Conservation (phyloP, 2,888 invertebrate genomes). For the Tetheella fluctuosa region DNA sequence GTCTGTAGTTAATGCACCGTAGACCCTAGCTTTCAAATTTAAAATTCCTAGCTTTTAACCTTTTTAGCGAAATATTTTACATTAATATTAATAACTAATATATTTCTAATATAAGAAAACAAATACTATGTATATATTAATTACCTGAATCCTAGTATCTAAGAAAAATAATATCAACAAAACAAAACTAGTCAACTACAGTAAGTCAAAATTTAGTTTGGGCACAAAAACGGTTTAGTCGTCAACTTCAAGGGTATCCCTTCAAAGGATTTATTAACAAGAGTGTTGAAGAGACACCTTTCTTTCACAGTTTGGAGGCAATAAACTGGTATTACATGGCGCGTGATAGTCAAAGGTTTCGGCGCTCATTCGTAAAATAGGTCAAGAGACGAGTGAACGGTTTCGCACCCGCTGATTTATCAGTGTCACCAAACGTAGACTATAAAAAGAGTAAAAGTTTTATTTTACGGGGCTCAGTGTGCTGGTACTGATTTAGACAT, state of each 20-base stretch:
- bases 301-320: conserved; percentile 24
- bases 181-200: background rate
- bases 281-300: conserved; percentile 18
- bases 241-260: background rate
- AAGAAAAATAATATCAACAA: no score
- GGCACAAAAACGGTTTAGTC: background rate
- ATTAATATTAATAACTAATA: background rate
- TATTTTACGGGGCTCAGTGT: background rate
- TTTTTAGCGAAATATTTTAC: background rate
- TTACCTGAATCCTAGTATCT: no score
- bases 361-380: conserved; percentile 47
- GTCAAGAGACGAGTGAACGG: conserved; percentile 50
- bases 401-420: conserved; percentile 24
- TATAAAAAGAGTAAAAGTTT: background rate
- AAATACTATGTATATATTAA: no score
- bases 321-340: conserved; percentile 13
- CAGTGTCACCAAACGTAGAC: background rate
- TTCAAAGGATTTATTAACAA: conserved; percentile 5
- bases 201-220: background rate
- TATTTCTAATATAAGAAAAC: no score
- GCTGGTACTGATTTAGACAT: background rate
- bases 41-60: background rate
- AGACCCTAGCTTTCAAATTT: background rate
- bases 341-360: conserved; percentile 37
- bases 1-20: background rate